These are phyloP conservation scores for Aplochiton taeniatus DNA, from an alignment of 2,797 vertebrate species.

Conservation along the genomic window DNA sequence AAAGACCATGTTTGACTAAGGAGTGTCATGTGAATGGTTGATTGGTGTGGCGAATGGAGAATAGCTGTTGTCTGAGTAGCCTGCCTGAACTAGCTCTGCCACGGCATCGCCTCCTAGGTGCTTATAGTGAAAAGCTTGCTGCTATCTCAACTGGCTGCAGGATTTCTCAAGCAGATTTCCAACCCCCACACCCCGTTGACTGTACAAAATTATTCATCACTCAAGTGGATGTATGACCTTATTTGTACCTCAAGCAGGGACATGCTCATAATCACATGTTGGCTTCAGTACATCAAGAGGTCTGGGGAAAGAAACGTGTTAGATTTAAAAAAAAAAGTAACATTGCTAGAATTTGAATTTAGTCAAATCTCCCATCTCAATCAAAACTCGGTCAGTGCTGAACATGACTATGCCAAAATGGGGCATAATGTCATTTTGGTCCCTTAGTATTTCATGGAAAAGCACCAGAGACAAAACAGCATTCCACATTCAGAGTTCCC, in stretches of 20 bases:
- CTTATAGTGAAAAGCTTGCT: neutral
- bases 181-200: neutral
- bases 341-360: neutral
- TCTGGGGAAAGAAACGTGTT: neutral
- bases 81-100: too few species aligned
- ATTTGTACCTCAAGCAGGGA: neutral
- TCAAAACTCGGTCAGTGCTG: neutral
- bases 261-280: neutral
- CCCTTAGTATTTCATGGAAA: too few species aligned
- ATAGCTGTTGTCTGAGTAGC: too few species aligned
- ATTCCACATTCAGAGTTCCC: conserved; percentile 9
- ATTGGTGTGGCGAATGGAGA: too few species aligned
- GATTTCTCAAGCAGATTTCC: neutral
- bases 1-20: too few species aligned
- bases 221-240: neutral
- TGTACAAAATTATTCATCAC: neutral
- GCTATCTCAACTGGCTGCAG: neutral
- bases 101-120: too few species aligned
- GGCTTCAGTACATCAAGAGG: too few species aligned
- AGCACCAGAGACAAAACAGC: neutral
- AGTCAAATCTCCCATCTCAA: neutral
- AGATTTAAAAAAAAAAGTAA: neutral
- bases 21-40: too few species aligned
- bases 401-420: too few species aligned
- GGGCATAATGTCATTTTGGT: too few species aligned